Conservation (phyloP, 2,797 vertebrate species). For the Phrynocephalus vlangalii region DNA sequence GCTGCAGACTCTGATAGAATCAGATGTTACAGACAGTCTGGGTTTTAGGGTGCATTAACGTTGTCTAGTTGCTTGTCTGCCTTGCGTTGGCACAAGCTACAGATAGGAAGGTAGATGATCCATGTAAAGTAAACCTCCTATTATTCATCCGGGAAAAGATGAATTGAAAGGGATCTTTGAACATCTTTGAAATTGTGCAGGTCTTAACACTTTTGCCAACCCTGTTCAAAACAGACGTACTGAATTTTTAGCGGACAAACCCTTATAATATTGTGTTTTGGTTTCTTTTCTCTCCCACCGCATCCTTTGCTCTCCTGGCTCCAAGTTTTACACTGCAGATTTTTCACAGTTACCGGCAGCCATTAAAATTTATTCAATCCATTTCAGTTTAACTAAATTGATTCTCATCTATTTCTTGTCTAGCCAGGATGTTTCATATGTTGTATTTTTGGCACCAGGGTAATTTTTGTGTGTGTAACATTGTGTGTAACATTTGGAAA, state of each 20-base stretch:
- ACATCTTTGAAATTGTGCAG: background rate
- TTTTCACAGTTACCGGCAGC: background rate
- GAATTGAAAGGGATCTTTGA: background rate
- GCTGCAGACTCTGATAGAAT: slow-evolving; percentile 34
- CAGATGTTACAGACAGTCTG: slow-evolving; percentile 38
- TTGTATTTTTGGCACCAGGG: background rate
- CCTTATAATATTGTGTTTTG: background rate
- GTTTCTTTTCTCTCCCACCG: background rate
- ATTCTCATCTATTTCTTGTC: background rate
- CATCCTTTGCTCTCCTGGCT: background rate
- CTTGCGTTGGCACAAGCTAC: slow-evolving; percentile 17
- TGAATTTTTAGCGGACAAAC: background rate
- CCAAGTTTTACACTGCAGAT: background rate
- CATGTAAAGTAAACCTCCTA: slow-evolving; percentile 20
- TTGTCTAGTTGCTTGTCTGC: slow-evolving; percentile 21
- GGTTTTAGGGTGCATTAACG: slow-evolving; percentile 30
- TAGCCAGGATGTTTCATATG: background rate
- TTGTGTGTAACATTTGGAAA: no score
- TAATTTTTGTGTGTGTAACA: background rate
- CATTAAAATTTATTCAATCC: background rate
- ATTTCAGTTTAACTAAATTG: background rate
- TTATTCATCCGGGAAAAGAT: background rate
- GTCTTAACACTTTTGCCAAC: background rate
- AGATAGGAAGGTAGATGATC: slow-evolving; percentile 22
- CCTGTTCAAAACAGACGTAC: background rate